Conservation (phyloP, 2,888 invertebrate genomes). For the Alitta virens region DNA sequence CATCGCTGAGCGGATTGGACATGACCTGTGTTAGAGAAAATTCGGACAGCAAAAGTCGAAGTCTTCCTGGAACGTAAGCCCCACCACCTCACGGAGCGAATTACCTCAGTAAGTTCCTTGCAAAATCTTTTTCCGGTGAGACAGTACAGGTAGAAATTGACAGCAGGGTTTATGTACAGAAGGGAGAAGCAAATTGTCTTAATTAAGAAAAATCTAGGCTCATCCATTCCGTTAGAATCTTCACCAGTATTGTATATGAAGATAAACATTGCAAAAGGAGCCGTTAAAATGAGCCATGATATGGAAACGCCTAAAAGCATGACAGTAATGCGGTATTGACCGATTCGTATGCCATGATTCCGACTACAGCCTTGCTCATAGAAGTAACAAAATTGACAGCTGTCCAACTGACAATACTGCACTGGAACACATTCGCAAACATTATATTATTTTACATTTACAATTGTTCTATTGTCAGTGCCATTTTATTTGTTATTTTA, state of each 20-base stretch:
- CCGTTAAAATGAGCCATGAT: conserved; percentile 27
- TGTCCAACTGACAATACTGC: too few species aligned
- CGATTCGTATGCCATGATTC: background rate
- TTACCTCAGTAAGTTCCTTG: background rate
- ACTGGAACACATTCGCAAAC: background rate
- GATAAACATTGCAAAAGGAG: conserved; percentile 16
- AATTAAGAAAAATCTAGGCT: background rate
- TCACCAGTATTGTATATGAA: background rate
- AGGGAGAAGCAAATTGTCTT: conserved; percentile 18
- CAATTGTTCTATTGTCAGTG: conserved; percentile 29
- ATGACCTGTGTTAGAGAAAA: background rate
- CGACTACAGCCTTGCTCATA: background rate
- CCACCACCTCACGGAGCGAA: too few species aligned
- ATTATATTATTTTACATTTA: conserved; percentile 14
- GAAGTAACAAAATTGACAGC: too few species aligned
- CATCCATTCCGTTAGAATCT: background rate
- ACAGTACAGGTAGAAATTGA: conserved; percentile 22
- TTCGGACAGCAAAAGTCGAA: background rate
- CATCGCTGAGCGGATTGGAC: too few species aligned
- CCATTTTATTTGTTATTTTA: too few species aligned
- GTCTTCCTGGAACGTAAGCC: too few species aligned
- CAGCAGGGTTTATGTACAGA: conserved; percentile 19
- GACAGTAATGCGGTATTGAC: conserved; percentile 22
- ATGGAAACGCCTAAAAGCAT: conserved; percentile 27
- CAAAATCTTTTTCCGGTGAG: conserved; percentile 22